Percentiles rank a stretch among this genome's conserved stretches.
Conservation (phyloP, 1,140 invertebrate genomes). For the Notospermus geniculatus region DNA sequence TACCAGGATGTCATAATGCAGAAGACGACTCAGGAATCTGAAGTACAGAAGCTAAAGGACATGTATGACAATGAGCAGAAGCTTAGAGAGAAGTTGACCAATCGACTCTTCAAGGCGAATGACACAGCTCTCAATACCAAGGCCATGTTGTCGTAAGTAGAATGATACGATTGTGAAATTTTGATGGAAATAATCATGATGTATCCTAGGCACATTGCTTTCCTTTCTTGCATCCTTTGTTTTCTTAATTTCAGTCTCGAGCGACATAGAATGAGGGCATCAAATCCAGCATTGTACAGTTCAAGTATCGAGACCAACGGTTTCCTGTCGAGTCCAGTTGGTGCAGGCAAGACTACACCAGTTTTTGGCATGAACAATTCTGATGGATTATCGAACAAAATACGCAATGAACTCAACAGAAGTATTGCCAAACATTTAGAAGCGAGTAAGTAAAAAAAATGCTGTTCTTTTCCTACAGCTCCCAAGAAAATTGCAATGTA, state of each 20-base stretch:
- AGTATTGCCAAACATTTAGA: conserved; percentile 51
- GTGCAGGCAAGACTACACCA: conserved; percentile 5
- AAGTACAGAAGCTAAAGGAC: conserved; percentile 36
- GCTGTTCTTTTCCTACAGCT: no score
- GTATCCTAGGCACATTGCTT: no score
- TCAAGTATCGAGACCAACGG: conserved; percentile 30
- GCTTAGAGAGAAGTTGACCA: conserved; percentile 38
- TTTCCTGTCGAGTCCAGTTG: conserved; percentile 23
- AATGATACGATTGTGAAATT: no score
- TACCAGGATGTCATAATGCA: conserved; percentile 39
- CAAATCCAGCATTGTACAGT: conserved; percentile 25
- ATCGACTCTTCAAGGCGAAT: conserved; percentile 34
- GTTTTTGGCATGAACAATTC: conserved; percentile 20
- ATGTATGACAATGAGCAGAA: conserved; percentile 48
- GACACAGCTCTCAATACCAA: conserved; percentile 37
- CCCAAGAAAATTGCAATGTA: no score
- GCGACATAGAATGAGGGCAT: conserved; percentile 27
- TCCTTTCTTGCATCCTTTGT: no score
- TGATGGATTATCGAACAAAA: conserved; percentile 31
- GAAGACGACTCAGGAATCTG: conserved; percentile 39
- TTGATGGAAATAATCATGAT: no score
- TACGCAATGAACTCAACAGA: conserved; percentile 40
- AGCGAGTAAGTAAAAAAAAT: conserved; percentile 41
- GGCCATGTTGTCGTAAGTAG: conserved; percentile 36
- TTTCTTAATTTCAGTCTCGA: conserved; percentile 29